phyloP scores from a whole-genome alignment of 1,140 invertebrate species.

The Lucilia cuprina region DNA sequence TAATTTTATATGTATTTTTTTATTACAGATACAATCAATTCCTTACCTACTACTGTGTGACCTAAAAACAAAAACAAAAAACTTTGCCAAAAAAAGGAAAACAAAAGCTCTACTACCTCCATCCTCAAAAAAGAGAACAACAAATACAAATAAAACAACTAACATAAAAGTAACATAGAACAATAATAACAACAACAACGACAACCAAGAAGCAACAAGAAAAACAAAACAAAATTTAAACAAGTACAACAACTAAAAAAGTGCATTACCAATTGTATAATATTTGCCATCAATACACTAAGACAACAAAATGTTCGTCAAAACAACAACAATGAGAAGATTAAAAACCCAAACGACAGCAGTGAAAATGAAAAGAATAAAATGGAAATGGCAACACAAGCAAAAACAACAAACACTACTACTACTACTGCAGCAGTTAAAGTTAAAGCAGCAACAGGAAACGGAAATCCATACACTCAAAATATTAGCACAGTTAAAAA shows the following conservation, averaged over 20 bases:
- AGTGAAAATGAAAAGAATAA: constrained; percentile 55
- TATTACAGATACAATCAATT: neutral
- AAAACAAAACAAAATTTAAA: neutral
- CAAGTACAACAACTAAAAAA: neutral
- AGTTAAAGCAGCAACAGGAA: constrained; percentile 41
- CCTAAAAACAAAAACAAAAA: constrained; percentile 5
- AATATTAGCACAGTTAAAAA: neutral
- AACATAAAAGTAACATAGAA: neutral
- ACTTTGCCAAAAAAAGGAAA: neutral
- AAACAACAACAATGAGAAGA: constrained; percentile 46
- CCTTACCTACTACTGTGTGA: neutral
- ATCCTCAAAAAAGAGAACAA: neutral
- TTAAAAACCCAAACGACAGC: constrained; percentile 57
- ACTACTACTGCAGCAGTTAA: constrained; percentile 35
- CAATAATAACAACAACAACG: constrained; percentile 1
- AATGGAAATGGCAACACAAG: neutral
- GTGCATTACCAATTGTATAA: constrained; percentile 50
- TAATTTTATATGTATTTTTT: neutral
- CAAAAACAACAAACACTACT: constrained; percentile 31
- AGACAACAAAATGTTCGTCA: constrained; percentile 50
- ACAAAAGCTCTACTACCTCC: neutral
- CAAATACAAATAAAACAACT: neutral
- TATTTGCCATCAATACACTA: constrained; percentile 62
- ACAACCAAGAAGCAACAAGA: neutral
- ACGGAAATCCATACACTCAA: neutral